Conservation (phyloP, 2,113 vertebrate species). For the Zingel zingel region DNA sequence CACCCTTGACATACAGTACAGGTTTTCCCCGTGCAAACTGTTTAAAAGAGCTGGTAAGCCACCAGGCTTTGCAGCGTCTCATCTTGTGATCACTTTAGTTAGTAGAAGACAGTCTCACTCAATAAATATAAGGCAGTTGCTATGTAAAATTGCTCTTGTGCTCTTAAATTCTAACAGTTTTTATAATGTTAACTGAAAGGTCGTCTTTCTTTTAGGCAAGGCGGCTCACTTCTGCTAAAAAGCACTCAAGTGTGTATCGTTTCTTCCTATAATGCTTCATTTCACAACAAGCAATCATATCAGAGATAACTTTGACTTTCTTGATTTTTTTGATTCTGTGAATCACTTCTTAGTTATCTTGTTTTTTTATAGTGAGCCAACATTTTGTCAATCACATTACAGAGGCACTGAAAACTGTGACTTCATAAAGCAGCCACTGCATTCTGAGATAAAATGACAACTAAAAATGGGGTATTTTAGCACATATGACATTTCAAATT, state of each 20-base stretch:
- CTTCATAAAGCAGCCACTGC: not conserved
- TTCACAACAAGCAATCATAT: not conserved
- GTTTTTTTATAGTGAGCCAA: not conserved
- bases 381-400: not conserved
- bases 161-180: not conserved
- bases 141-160: not conserved
- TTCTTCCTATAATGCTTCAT: not conserved
- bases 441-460: not conserved
- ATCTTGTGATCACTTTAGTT: not conserved
- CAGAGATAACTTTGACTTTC: not conserved
- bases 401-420: not conserved
- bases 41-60: not conserved
- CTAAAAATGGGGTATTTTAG: conserved; percentile 19
- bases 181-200: not conserved
- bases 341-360: not conserved
- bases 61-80: not conserved
- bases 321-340: not conserved
- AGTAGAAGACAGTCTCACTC: not conserved
- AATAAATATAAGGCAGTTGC: not conserved
- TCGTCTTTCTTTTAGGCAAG: not conserved
- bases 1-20: not conserved
- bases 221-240: not conserved
- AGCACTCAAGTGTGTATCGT: not conserved
- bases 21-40: not conserved
- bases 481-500: conserved; percentile 13